These are phyloP conservation scores for Tympanoctomys barrerae DNA, from an alignment of 2,797 vertebrate species.

Conservation along the genomic window DNA sequence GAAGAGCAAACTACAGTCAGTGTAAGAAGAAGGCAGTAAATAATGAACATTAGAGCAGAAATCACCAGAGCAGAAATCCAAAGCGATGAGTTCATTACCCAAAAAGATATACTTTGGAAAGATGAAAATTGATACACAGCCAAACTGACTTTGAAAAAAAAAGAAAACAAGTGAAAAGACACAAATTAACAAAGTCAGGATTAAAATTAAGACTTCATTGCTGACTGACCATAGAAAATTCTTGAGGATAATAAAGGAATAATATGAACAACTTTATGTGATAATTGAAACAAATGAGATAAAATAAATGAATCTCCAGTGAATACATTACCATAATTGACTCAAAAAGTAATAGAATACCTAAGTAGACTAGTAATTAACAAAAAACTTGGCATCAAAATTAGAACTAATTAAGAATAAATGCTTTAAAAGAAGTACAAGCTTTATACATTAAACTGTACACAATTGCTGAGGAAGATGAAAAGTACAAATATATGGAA, in stretches of 20 bases:
- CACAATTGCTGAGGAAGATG: not conserved
- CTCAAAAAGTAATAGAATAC: not conserved
- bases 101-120: not conserved
- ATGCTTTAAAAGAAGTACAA: not conserved
- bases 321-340: not conserved
- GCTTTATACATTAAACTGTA: not conserved
- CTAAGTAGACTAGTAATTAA: not conserved
- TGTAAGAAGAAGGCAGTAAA: not conserved
- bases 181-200: not conserved
- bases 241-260: not conserved
- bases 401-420: conserved; percentile 20
- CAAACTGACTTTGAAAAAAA: not conserved
- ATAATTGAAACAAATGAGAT: not conserved
- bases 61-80: not conserved
- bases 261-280: not conserved
- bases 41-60: not conserved
- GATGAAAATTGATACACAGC: not conserved
- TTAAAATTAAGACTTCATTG: not conserved
- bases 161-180: not conserved
- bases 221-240: not conserved
- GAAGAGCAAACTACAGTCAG: not conserved
- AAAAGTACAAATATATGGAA: conserved; percentile 24
- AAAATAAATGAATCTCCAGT: not conserved
- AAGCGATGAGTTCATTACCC: not conserved
- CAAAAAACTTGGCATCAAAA: not conserved